Evolutionary conservation across 2,113 vertebrate species (phyloP).

Genomic region (Solenodon paradoxus): DNA sequence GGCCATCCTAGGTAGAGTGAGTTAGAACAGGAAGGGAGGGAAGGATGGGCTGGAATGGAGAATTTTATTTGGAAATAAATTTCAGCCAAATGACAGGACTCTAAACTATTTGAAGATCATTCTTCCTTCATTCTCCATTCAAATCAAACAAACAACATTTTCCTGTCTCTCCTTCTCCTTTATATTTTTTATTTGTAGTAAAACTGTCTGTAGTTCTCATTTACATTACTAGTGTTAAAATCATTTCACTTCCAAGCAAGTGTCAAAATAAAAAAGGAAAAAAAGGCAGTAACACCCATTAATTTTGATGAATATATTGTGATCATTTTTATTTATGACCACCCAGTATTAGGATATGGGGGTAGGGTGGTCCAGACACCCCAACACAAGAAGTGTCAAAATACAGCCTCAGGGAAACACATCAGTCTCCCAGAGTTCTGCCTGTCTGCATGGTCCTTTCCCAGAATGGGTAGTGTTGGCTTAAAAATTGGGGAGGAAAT

Average conservation of each 20-base stretch:
- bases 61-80: slow-evolving; percentile 1
- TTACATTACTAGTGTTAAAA: background rate
- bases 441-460: background rate
- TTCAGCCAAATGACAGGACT: background rate
- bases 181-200: background rate
- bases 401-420: background rate
- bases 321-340: background rate
- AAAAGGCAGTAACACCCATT: background rate
- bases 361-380: background rate
- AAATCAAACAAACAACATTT: background rate
- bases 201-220: background rate
- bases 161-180: background rate
- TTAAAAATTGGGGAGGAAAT: background rate
- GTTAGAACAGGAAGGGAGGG: background rate
- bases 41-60: background rate
- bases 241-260: background rate
- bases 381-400: background rate
- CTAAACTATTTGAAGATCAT: background rate
- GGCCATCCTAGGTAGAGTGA: background rate
- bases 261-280: background rate
- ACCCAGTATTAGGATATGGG: background rate
- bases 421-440: background rate
- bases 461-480: background rate
- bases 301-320: background rate
- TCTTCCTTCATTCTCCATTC: background rate